These are phyloP conservation scores for Nesometra sesokonis DNA, from an alignment of 35 echinoderm and acorn worm genomes.

Conservation along the genomic window DNA sequence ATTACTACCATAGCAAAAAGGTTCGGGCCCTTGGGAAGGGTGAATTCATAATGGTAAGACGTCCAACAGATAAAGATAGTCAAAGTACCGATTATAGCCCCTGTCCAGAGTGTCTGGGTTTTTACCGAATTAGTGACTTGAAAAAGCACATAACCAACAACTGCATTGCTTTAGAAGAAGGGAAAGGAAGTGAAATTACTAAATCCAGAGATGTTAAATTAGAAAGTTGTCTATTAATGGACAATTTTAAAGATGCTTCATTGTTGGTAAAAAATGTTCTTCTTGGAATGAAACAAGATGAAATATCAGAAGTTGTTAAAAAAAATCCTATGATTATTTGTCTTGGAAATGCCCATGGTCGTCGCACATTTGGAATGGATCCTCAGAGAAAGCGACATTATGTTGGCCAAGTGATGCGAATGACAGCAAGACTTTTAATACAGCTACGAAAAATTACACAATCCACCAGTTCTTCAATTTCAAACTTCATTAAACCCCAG, in stretches of 20 bases:
- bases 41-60: slow-evolving; percentile 15
- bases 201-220: slow-evolving; percentile 5
- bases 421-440: slow-evolving; percentile 7
- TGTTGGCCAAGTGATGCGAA: slow-evolving; percentile 14
- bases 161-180: slow-evolving; percentile 4
- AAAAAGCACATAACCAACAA: slow-evolving; percentile 12
- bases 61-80: slow-evolving; percentile 9
- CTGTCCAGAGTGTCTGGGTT: slow-evolving; percentile 14
- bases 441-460: background rate
- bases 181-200: background rate
- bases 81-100: slow-evolving; percentile 2
- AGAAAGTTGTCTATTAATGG: slow-evolving; percentile 16
- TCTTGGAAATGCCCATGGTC: slow-evolving; percentile 7
- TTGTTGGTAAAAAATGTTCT: slow-evolving; percentile 5
- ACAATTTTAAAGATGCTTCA: slow-evolving; percentile 9
- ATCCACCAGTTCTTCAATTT: too few relatives aligned
- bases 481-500: background rate
- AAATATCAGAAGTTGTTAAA: slow-evolving; percentile 15
- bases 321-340: slow-evolving; percentile 1
- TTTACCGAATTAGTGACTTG: slow-evolving; percentile 8
- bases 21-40: background rate
- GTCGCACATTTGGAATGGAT: slow-evolving; percentile 1
- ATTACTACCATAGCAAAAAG: slow-evolving; percentile 19
- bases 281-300: slow-evolving; percentile 1
- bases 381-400: background rate